Base-by-base conservation (phyloP, 2,113 vertebrate species). In the Microcebus tavaratra region DNA sequence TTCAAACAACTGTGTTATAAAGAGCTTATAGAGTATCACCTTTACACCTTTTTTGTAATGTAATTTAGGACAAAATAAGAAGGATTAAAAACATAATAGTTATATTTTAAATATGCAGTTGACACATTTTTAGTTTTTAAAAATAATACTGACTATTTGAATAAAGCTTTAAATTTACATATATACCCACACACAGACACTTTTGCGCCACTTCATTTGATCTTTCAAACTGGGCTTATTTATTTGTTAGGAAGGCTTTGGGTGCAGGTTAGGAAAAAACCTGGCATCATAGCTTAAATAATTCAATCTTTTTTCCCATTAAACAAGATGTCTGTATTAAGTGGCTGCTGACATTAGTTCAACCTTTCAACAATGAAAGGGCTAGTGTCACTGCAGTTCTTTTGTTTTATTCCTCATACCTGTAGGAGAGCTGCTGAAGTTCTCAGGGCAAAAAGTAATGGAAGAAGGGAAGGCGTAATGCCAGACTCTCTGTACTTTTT, bases 1-100 rank as follows among this genome's bases (percentile, higher is more conserved):
- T 95, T 59, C 39, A 83, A 91, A 53, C 17, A 50, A 68, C 39
- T 91, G 21, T 93, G 21, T 80, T 45, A 67, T 70, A 78, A 61
- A 95, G 23, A 88, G 67, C 12, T 83, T 83, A 73, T 29, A 48
- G 53, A 61, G 36, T 15, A 95, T 17, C 10, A 76, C 53, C 6
- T 87, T 88, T 76, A 31, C 4, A 86, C 21, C 9, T 78, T 88
- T 88, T 88, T 63, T 18, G 13, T 57, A 87, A 78, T 89, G 39
- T 78, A 88, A 65, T 91, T 81, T 20, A 55, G 65, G 39, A 82
- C 25, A 86, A 95, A 88, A 89, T 88, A 95, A 89, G 42, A 85
- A 72, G 20, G 3, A 31, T 76, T 34, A 23, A 57, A 91, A 81
- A 82, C 86, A 31, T 45, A 80, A 81, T 84, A 81, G 31, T 82